phyloP scores from a whole-genome alignment of 2,888 invertebrate species.

The Xestia rhomboidea region DNA sequence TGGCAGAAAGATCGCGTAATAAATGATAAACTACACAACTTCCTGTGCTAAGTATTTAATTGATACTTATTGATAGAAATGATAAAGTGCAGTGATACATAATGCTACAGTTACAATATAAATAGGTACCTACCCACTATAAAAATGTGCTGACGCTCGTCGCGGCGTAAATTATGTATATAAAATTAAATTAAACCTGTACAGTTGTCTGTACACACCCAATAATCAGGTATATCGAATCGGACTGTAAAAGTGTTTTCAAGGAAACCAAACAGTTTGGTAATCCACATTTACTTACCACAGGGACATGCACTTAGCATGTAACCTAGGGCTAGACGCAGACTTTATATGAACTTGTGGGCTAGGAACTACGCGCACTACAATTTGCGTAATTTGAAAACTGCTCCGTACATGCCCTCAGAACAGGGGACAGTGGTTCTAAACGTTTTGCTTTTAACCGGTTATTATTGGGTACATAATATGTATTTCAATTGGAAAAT shows the following conservation, averaged over 20 bases:
- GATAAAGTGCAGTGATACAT: too few relatives aligned
- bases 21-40: too few relatives aligned
- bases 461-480: neutral
- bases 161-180: too few relatives aligned
- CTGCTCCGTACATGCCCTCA: constrained; percentile 64
- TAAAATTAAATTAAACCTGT: too few relatives aligned
- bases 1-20: too few relatives aligned
- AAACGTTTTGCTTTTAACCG: constrained; percentile 25
- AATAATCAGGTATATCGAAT: neutral
- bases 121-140: too few relatives aligned
- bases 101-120: too few relatives aligned
- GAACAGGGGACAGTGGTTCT: constrained; percentile 55
- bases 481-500: neutral
- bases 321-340: constrained; percentile 64
- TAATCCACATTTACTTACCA: constrained; percentile 21
- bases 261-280: constrained; percentile 15
- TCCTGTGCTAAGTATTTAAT: too few relatives aligned
- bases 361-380: constrained; percentile 54
- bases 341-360: constrained; percentile 57
- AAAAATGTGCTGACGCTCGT: too few relatives aligned
- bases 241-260: constrained; percentile 9
- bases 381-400: constrained; percentile 79
- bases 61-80: too few relatives aligned
- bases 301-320: constrained; percentile 51
- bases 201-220: too few relatives aligned